Evolutionary conservation across 2,888 invertebrate species (phyloP), one percentile per base, ranked within the genome.

Genomic region (Physocephala rufipes): DNA sequence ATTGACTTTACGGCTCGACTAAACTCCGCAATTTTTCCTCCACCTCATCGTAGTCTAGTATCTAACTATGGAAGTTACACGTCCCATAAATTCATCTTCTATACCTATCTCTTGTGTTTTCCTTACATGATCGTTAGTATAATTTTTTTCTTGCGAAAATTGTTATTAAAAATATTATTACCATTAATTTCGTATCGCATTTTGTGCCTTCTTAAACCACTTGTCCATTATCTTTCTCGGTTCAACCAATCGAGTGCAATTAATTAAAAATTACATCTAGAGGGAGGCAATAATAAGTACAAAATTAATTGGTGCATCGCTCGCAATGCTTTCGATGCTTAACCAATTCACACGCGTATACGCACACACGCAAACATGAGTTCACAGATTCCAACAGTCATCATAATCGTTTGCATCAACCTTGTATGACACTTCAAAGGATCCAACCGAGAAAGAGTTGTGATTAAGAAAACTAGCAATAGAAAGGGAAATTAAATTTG

Each of bases 291-390:
- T 16, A 28, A 66, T 66, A 67, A 67, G 55, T 67, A 67, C 43
- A 55, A 67, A 67, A 36, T 67, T 58, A 21, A 45, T 43, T 67
- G 67, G 58, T 66, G 30, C 55, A 66, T 66, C 66, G 66, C 53
- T 66, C 21, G 49, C 49, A 36, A 43, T 67, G 43, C 55, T 13
- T 55, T 24, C 55, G 55, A 16, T 36, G 5, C 5, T 36, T 15
- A 15, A 51, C 30, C 51, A 13, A 55, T 16, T n/a, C 59, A 30
- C 15, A n/a, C 59, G n/a, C 15, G 15, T 19, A 43, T 19, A 62
- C n/a, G 43, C 67, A 67, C 55, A 13, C 24, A 24, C 4, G 9
- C 36, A 36, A 4, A 15, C 30, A 51, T 21, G 65, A 13, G 43
- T 16, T n/a, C 59, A 30, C 15, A n/a, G 28, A 65, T 58, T 55